Evolutionary conservation across 1,140 invertebrate genomes (phyloP).

Genomic region (Lasaia peninsularis): DNA sequence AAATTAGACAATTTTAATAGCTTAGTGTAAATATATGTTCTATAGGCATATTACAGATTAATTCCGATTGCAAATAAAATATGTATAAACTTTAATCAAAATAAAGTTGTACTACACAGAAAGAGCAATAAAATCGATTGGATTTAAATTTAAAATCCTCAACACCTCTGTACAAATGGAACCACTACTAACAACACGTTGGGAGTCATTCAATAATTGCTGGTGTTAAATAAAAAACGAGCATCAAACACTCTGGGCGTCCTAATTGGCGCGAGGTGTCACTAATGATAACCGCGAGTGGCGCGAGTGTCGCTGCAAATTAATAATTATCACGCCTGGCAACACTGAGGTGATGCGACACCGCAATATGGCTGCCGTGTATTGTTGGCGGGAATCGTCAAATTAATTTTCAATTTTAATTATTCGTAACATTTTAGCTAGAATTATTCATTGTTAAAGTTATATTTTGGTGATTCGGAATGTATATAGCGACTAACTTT

Average conservation of each 20-base stretch:
- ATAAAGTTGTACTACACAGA: background rate
- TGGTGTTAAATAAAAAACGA: conserved; percentile 43
- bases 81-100: background rate
- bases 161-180: conserved; percentile 41
- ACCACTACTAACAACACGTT: conserved; percentile 39
- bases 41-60: too few species aligned
- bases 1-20: too few species aligned
- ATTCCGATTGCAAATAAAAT: background rate
- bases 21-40: too few species aligned
- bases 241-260: conserved; percentile 60
- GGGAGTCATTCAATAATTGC: conserved; percentile 41
- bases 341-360: conserved; percentile 56
- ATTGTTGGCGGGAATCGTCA: conserved; percentile 54
- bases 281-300: conserved; percentile 65
- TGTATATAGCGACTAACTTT: too few species aligned
- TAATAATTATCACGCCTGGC: conserved; percentile 73
- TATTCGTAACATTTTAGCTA: conserved; percentile 28
- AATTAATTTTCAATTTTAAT: conserved; percentile 50
- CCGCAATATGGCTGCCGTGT: conserved; percentile 60
- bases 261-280: conserved; percentile 74
- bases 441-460: background rate
- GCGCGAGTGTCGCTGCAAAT: conserved; percentile 63
- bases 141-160: conserved; percentile 19
- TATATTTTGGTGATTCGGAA: background rate
- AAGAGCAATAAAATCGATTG: conserved; percentile 11